Evolutionary conservation across 2,113 vertebrate species (phyloP), one percentile per base, ranked within the genome.

Genomic region (Semnopithecus entellus): DNA sequence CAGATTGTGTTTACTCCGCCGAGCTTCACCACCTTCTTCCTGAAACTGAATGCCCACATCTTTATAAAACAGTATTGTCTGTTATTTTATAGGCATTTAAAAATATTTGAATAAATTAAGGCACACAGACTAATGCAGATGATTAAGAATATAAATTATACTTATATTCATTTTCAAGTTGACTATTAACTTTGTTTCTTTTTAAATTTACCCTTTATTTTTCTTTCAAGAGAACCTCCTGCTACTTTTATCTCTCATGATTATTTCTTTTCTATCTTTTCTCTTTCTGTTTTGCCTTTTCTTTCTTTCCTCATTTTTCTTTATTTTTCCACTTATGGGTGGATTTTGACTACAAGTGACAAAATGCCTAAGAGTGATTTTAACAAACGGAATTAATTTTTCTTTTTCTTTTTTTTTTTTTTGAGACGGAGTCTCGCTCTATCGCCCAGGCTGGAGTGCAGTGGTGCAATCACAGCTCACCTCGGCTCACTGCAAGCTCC

Each of bases 101-200:
- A 95, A 91, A 85, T 81, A 88, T 68, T n/a, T 87, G 4, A 87
- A 95, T 43, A 84, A 80, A 89, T 84, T 84, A 80, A 88, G 30
- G 52, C 7, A 61, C 12, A n/a, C 3, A 55, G n/a, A 70, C 27
- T 61, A 80, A 61, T 72, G 13, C 23, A 80, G 27, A 43, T 57
- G 48, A 86, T 48, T 79, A n/a, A 35, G 70, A 50, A 88, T 25
- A 55, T 48, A 95, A 93, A 68, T 84, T 88, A 59, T 17, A 61
- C 27, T 91, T 88, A 81, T 11, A 80, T 45, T 76, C 22, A 81
- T 82, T 88, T 96, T 84, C 72, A 94, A 75, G 8, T 55, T 95
- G 18, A 52, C 11, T 72, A 7, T 89, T 70, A 17, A 40, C 45
- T 48, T 89, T 52, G 23, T 22, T 86, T 82, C 4, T 81, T 89